Evolutionary conservation across 2,797 vertebrate species (phyloP).

Genomic region (Tokudaia tokunoshimensis): DNA sequence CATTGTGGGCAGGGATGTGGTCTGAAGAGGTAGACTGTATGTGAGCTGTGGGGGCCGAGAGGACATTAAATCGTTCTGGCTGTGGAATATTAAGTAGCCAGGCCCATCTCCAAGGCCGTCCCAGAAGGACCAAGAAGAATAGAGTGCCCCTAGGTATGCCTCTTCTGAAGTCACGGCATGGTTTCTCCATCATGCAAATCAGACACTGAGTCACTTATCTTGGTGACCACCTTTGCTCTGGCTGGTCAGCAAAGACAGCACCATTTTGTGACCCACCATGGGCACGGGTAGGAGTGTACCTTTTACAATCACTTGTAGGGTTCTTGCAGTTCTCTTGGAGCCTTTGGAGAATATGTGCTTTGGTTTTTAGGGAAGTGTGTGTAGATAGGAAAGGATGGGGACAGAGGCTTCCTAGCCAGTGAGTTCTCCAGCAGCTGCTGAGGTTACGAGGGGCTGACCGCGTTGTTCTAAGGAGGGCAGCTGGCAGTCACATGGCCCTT

Average conservation of each 20-base stretch:
- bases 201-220: background rate
- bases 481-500: background rate
- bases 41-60: background rate
- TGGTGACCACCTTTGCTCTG: background rate
- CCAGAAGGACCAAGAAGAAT: background rate
- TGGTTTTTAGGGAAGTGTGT: background rate
- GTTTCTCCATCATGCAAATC: background rate
- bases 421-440: background rate
- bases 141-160: background rate
- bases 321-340: background rate
- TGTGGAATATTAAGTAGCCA: background rate
- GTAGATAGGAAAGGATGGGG: background rate
- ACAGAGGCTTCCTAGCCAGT: background rate
- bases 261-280: background rate
- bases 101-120: background rate
- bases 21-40: background rate
- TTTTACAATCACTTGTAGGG: background rate
- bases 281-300: background rate
- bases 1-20: background rate
- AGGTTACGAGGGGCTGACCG: background rate
- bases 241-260: background rate
- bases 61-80: background rate
- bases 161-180: background rate
- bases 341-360: background rate
- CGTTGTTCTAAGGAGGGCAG: background rate